phyloP scores from a whole-genome alignment of 2,888 invertebrate genomes.

The Axea sp. region DNA sequence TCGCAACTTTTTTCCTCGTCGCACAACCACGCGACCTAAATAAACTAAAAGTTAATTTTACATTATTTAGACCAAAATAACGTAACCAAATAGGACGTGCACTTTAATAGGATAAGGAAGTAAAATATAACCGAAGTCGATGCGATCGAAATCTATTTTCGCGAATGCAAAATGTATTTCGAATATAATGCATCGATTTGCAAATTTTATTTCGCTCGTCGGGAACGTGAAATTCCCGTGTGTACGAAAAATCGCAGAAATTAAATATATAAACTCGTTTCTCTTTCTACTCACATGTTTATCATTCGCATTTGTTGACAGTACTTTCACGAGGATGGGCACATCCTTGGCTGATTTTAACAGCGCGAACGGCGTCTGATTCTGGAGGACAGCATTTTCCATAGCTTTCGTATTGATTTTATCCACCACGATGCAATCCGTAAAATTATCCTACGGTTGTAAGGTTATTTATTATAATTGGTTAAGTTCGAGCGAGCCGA shows the following conservation, averaged over 20 bases:
- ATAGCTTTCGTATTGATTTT: slow-evolving; percentile 87
- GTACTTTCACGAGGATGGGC: slow-evolving; percentile 85
- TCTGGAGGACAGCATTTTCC: slow-evolving; percentile 83
- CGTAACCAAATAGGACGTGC: no score
- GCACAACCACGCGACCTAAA: no score
- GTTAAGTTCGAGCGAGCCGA: slow-evolving; percentile 29
- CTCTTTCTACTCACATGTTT: slow-evolving; percentile 77
- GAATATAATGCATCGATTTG: slow-evolving; percentile 49
- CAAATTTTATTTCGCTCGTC: slow-evolving; percentile 8
- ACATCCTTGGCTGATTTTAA: slow-evolving; percentile 84
- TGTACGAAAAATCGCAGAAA: slow-evolving; percentile 17
- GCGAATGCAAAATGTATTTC: slow-evolving; percentile 8
- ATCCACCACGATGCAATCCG: slow-evolving; percentile 84
- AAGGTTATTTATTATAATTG: slow-evolving; percentile 53
- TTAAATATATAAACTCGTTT: slow-evolving; percentile 37
- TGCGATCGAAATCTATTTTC: slow-evolving; percentile 4
- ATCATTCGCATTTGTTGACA: slow-evolving; percentile 65
- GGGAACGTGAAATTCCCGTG: slow-evolving; percentile 1
- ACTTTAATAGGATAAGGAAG: slow-evolving; percentile 9
- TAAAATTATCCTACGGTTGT: slow-evolving; percentile 71
- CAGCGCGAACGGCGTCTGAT: slow-evolving; percentile 86
- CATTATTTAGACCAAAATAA: no score
- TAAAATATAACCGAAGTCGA: background rate
- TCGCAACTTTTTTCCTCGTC: no score
- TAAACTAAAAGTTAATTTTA: no score